Conservation (phyloP, 2,888 invertebrate genomes). For the Ophraella communa region DNA sequence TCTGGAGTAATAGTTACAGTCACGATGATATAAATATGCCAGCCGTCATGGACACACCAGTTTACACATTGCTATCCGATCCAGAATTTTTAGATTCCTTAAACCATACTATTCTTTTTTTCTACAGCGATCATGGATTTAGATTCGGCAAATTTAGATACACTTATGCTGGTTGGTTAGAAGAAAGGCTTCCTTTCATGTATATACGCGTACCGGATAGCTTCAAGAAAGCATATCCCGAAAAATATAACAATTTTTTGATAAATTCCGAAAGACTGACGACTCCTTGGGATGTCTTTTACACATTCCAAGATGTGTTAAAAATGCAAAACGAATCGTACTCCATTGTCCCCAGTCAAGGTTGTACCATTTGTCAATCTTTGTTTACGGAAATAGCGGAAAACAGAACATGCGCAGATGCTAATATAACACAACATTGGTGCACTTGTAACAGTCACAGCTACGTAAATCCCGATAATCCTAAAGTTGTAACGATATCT, state of each 20-base stretch:
- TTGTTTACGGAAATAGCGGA: slow-evolving; percentile 66
- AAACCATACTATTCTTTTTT: slow-evolving; percentile 45
- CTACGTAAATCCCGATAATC: slow-evolving; percentile 60
- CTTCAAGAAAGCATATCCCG: slow-evolving; percentile 65
- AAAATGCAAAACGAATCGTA: slow-evolving; percentile 59
- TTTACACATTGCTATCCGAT: slow-evolving; percentile 78
- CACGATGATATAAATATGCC: slow-evolving; percentile 75
- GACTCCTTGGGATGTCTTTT: slow-evolving; percentile 78
- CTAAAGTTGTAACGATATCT: slow-evolving; percentile 64
- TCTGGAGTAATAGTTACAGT: slow-evolving; percentile 82
- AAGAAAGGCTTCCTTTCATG: slow-evolving; percentile 80
- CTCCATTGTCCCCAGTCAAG: slow-evolving; percentile 55
- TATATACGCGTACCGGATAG: slow-evolving; percentile 72
- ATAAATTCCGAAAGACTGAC: slow-evolving; percentile 72
- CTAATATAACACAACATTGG: slow-evolving; percentile 74
- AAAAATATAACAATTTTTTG: slow-evolving; percentile 65
- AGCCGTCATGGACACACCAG: slow-evolving; percentile 75
- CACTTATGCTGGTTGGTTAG: slow-evolving; percentile 77
- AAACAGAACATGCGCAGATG: slow-evolving; percentile 73
- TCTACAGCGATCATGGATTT: slow-evolving; percentile 83
- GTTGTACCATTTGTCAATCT: slow-evolving; percentile 71
- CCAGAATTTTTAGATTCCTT: slow-evolving; percentile 6
- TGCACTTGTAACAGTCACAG: slow-evolving; percentile 73
- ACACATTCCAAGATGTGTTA: slow-evolving; percentile 73
- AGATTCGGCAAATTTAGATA: slow-evolving; percentile 76